A percentile compares a stretch with the other conserved stretches of the same genome.
Evolutionary conservation across 2,113 vertebrate species (phyloP).

Genomic region (Brachyistius frenatus): DNA sequence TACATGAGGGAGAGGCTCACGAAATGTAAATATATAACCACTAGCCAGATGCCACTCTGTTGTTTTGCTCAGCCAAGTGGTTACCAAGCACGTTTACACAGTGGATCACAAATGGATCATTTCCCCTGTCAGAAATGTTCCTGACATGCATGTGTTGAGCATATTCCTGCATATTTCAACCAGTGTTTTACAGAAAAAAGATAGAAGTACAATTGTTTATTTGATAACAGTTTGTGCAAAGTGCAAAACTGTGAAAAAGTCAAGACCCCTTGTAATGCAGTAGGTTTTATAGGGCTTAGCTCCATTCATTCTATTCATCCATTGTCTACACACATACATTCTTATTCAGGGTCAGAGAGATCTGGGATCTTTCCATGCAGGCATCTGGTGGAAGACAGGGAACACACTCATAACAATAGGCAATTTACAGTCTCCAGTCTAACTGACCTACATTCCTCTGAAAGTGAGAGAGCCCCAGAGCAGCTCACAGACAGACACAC

Average conservation of each 20-base stretch:
- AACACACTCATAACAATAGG: slow-evolving; percentile 37
- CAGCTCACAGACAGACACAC: not conserved
- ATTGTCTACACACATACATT: slow-evolving; percentile 2
- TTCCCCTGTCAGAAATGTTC: slow-evolving; percentile 14
- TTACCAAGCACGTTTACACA: slow-evolving; percentile 4
- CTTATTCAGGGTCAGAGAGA: not conserved
- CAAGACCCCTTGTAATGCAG: not conserved
- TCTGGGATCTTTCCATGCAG: slow-evolving; percentile 10
- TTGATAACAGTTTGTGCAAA: slow-evolving; percentile 19
- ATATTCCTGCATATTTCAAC: slow-evolving; percentile 23
- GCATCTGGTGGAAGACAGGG: not conserved
- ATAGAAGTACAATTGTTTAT: not conserved
- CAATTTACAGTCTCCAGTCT: slow-evolving; percentile 48
- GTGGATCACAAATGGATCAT: slow-evolving; percentile 21
- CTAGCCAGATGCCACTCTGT: slow-evolving; percentile 46
- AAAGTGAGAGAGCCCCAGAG: slow-evolving; percentile 31
- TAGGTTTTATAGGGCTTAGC: not conserved
- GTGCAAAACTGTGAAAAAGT: slow-evolving; percentile 2
- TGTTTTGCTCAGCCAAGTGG: slow-evolving; percentile 23
- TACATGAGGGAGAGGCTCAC: slow-evolving; percentile 23
- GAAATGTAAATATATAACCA: slow-evolving; percentile 56
- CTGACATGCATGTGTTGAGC: not conserved
- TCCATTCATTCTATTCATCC: not conserved
- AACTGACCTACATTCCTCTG: slow-evolving; percentile 66
- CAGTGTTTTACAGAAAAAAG: slow-evolving; percentile 15